These are phyloP conservation scores for Aleadryas rufinucha DNA, from an alignment of 2,113 vertebrate genomes.

Conservation along the genomic window DNA sequence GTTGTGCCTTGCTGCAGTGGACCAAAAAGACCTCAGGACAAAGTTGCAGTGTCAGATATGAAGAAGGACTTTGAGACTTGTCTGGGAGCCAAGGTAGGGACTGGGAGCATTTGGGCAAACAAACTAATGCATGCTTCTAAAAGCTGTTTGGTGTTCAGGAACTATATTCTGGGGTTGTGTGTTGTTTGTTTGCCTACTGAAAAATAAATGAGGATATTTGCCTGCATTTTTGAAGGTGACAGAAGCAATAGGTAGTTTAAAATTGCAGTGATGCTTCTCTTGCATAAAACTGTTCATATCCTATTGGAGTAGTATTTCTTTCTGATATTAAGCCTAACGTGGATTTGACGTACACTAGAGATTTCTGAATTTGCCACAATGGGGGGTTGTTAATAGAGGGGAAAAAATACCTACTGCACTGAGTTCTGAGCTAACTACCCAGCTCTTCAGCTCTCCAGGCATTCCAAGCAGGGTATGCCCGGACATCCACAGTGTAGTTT, in stretches of 20 bases:
- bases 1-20: slow-evolving; percentile 96
- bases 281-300: background rate
- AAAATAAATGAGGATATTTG: background rate
- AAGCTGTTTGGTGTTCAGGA: background rate
- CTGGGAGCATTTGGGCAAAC: background rate
- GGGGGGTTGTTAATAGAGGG: background rate
- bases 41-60: slow-evolving; percentile 89
- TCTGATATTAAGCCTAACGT: background rate
- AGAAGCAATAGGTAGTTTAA: background rate
- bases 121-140: background rate
- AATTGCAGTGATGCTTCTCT: background rate
- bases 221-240: background rate
- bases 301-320: background rate
- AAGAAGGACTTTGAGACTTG: slow-evolving; percentile 89
- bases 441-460: background rate
- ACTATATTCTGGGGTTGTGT: rapidly evolving
- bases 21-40: slow-evolving; percentile 95
- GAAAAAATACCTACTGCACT: background rate
- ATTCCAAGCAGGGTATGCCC: background rate
- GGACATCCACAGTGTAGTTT: background rate
- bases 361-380: background rate
- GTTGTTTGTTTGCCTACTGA: background rate
- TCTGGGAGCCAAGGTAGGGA: slow-evolving; percentile 85
- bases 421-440: background rate
- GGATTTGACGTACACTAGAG: background rate